Conservation (phyloP, 2,888 invertebrate species). For the Thysanoteuthis rhombus region DNA sequence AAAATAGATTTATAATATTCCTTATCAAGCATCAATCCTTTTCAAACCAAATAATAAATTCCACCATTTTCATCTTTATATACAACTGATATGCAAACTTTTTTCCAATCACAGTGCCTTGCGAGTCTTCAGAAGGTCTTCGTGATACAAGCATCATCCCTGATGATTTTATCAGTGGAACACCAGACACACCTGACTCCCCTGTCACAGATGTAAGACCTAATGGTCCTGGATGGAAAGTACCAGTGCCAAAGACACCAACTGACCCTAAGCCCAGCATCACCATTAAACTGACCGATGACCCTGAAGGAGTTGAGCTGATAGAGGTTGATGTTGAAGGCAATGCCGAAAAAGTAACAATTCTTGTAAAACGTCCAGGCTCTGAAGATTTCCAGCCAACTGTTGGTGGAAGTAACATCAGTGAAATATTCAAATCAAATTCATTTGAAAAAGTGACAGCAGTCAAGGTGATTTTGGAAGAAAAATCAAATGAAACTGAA, state of each 20-base stretch:
- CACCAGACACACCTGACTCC: not conserved
- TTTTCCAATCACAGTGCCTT: not conserved
- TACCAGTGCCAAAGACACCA: not conserved
- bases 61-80: not conserved
- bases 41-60: too few relatives aligned
- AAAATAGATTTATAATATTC: not conserved
- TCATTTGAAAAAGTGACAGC: not conserved
- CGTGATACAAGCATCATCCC: slow-evolving; percentile 14
- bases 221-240: not conserved
- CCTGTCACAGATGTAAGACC: not conserved
- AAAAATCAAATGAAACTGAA: not conserved
- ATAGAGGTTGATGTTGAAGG: not conserved
- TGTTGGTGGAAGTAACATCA: not conserved
- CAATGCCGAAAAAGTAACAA: not conserved
- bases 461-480: not conserved
- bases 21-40: too few relatives aligned
- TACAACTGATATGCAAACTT: not conserved
- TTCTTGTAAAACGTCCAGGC: not conserved
- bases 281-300: not conserved
- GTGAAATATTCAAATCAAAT: not conserved
- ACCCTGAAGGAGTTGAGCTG: slow-evolving; percentile 15
- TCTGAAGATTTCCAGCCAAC: not conserved
- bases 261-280: not conserved
- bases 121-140: not conserved
- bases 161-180: not conserved